These are phyloP conservation scores for Numenius phaeopus DNA, from an alignment of 2,797 vertebrate species.

Conservation along the genomic window DNA sequence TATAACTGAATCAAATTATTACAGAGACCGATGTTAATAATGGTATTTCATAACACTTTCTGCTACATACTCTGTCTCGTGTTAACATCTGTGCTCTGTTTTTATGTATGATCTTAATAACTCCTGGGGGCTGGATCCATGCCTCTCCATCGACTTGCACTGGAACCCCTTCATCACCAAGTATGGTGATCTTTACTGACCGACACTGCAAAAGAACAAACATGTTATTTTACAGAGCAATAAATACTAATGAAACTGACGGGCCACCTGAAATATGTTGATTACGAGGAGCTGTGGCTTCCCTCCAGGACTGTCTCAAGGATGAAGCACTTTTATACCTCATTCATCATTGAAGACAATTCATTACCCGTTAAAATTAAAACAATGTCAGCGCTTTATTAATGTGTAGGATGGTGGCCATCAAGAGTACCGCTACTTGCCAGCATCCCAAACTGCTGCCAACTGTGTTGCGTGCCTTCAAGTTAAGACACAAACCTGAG, in stretches of 20 bases:
- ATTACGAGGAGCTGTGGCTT: conserved; percentile 7
- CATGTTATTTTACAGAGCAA: background rate
- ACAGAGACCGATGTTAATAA: background rate
- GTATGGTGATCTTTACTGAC: conserved; percentile 97
- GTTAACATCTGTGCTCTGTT: conserved; percentile 98
- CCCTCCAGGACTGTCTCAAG: background rate
- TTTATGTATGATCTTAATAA: conserved; percentile 98
- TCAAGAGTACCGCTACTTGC: background rate
- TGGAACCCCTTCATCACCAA: conserved; percentile 96
- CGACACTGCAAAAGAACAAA: conserved; percentile 88
- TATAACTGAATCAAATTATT: background rate
- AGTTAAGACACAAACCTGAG: conserved; percentile 83
- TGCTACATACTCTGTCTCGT: conserved; percentile 90
- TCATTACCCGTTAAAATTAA: background rate
- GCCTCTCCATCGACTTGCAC: conserved; percentile 98
- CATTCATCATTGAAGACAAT: background rate
- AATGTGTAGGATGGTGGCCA: background rate
- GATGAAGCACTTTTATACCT: background rate
- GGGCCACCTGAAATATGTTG: background rate
- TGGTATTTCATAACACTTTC: background rate
- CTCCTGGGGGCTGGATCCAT: conserved; percentile 96
- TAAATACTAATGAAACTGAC: background rate
- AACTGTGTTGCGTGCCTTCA: background rate
- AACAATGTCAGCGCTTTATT: background rate
- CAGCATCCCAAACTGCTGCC: background rate